Conservation (phyloP, 2,888 invertebrate species). For the Helicoverpa assulta region DNA sequence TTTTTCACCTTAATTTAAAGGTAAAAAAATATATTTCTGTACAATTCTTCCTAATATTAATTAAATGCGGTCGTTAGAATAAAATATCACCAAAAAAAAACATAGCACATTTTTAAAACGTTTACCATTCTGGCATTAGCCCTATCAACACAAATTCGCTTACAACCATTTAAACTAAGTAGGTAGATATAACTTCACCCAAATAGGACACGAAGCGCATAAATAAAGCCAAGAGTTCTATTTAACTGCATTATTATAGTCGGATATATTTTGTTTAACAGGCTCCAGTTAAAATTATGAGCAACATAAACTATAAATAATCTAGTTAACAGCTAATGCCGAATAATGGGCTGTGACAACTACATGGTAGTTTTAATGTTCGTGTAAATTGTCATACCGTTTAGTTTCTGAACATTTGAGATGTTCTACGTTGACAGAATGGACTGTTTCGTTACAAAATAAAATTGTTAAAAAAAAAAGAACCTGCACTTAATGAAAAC, state of each 20-base stretch:
- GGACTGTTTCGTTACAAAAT: background rate
- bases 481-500: no score
- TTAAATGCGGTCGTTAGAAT: no score
- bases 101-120: no score
- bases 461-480: no score
- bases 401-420: constrained; percentile 1
- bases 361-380: constrained; percentile 51
- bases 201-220: constrained; percentile 42
- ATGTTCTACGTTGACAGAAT: background rate
- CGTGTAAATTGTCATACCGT: constrained; percentile 32
- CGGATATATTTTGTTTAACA: constrained; percentile 57
- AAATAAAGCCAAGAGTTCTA: constrained; percentile 40
- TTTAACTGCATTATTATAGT: constrained; percentile 49
- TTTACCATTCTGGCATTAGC: background rate
- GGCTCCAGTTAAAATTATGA: constrained; percentile 53
- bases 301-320: constrained; percentile 54
- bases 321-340: constrained; percentile 53
- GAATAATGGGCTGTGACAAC: constrained; percentile 54
- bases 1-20: background rate
- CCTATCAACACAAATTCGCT: constrained; percentile 22
- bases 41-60: no score
- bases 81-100: no score
- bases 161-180: constrained; percentile 21
- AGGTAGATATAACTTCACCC: constrained; percentile 20
- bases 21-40: no score